phyloP scores from a whole-genome alignment of 2,797 vertebrate species.

The Sitta carolinensis region DNA sequence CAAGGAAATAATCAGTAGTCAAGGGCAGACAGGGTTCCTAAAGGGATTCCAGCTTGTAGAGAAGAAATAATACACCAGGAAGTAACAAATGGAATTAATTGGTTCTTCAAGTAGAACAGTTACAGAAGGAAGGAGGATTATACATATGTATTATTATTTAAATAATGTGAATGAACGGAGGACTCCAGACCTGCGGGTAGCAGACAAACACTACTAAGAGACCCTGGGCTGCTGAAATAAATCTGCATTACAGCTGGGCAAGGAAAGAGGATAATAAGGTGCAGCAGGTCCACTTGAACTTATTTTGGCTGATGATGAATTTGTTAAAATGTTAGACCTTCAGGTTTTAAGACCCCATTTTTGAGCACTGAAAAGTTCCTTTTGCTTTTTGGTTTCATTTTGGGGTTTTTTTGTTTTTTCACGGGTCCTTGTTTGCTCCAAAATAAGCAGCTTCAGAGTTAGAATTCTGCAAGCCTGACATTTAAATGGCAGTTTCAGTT shows the following conservation, averaged over 20 bases:
- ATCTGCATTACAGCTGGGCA: background rate
- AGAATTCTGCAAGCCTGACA: conserved; percentile 27
- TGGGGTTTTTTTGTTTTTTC: background rate
- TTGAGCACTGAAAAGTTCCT: background rate
- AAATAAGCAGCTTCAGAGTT: conserved; percentile 24
- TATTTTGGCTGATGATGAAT: background rate
- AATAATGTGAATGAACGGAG: conserved; percentile 57
- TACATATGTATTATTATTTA: conserved; percentile 73
- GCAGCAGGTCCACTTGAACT: conserved; percentile 14
- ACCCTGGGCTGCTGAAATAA: conserved; percentile 50
- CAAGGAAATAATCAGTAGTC: conserved; percentile 63
- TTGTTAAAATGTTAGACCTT: background rate
- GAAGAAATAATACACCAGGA: conserved; percentile 64
- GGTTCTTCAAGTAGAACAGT: conserved; percentile 71
- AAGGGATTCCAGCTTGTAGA: conserved; percentile 60
- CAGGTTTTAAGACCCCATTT: background rate
- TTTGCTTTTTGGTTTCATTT: conserved; percentile 12
- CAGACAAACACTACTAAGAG: conserved; percentile 34
- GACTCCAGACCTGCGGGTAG: conserved; percentile 55
- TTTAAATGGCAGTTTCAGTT: conserved; percentile 51
- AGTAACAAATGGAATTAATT: conserved; percentile 77
- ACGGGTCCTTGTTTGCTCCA: background rate
- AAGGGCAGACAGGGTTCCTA: conserved; percentile 63
- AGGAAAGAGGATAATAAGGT: background rate
- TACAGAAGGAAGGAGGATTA: conserved; percentile 70